Conservation (phyloP, 2,113 vertebrate genomes). For the Sphyrna mokarran region DNA sequence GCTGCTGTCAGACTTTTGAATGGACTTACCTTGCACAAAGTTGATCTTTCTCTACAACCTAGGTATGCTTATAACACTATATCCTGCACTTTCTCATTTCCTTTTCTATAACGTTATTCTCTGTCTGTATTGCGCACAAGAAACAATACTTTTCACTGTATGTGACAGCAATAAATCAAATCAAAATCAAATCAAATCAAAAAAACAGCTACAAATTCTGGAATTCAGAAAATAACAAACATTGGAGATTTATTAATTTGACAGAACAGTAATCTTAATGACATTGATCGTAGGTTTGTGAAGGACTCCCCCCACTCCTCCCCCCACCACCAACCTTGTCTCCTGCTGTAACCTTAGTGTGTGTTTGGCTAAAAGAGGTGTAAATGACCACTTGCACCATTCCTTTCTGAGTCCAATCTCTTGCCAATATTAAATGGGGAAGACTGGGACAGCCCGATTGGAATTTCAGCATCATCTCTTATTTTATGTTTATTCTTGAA, state of each 20-base stretch:
- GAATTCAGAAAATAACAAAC: not conserved
- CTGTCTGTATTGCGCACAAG: no score
- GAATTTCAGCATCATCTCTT: not conserved
- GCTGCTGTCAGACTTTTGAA: no score
- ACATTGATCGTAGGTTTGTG: not conserved
- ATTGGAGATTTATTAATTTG: not conserved
- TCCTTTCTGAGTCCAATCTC: not conserved
- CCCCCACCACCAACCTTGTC: not conserved
- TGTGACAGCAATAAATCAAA: no score
- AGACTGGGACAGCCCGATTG: no score
- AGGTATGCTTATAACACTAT: no score
- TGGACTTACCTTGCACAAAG: no score
- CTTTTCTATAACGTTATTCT: no score
- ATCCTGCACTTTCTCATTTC: no score
- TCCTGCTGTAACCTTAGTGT: not conserved
- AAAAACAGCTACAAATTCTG: not conserved
- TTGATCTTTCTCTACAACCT: no score
- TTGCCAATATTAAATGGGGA: not conserved
- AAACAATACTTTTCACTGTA: no score
- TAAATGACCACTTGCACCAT: not conserved
- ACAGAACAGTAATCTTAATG: not conserved
- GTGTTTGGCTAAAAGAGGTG: no score
- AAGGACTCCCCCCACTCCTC: no score
- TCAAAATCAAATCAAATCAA: not conserved
- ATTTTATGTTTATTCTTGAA: not conserved